Base-by-base conservation (phyloP, 1,140 invertebrate species). In the Trichogramma pretiosum region DNA sequence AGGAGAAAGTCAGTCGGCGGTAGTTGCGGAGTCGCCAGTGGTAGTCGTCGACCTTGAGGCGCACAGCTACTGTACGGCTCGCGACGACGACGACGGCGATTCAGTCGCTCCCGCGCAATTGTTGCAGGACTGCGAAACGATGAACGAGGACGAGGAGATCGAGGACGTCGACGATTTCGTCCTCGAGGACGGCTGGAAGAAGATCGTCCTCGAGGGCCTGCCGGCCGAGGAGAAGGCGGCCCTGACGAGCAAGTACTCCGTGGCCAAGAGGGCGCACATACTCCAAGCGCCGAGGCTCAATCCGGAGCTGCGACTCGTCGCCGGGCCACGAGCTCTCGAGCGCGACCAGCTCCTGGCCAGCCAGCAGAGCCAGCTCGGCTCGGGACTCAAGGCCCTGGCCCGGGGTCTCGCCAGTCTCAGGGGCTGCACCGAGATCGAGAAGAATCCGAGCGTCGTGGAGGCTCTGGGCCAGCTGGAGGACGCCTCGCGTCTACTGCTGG, bases 341-440 rank as follows among this genome's bases (percentile, higher is more conserved):
- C 33, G n/a, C 10, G 37, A 48, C 24, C 7, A 2, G 11, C 0
- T 13, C 1, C 17, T 11, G 19, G 19, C 19, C 28, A 9, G 14
- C 3, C 21, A 14, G 10, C 46, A 48, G 30, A 34, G 26, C n/a
- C 26, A 48, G 24, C 39, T 48, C 14, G 46, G 38, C 13, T 11
- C 30, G 0, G 37, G 30, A 19, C 16, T 48, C 7, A 24, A 11
- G 0, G 46, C 46, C 3, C 24, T 48, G 22, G 30, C 16, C 14
- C 30, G 28, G 13, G 46, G 30, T 1, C 24, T 48, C 0, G 10
- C 1, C 16, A 11, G 34, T 22, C 28, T 41, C 3, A 23, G 21
- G 1, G 2, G 5, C 4, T 28, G 42, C 11, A 3, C 10, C 3
- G 10, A 13, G 7, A 3, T 23, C 5, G 7, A 40, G 2, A 24